These are phyloP conservation scores for Frieseomelitta varia DNA, from an alignment of 1,140 invertebrate genomes.

Conservation along the genomic window DNA sequence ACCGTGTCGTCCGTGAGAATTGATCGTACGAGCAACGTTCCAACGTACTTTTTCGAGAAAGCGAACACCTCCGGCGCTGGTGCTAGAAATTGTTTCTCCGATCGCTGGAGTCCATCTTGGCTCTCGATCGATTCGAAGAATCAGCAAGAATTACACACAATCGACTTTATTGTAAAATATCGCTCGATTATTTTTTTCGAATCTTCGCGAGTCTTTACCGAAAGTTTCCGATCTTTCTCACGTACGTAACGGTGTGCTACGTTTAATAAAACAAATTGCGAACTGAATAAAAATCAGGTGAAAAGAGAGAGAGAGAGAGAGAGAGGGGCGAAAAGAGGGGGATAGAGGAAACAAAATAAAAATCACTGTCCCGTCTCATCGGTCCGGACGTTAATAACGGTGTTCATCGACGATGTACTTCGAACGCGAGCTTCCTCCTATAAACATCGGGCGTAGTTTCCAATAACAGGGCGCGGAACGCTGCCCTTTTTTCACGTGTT, in stretches of 20 bases:
- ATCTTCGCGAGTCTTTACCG: not conserved
- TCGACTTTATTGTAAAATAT: not conserved
- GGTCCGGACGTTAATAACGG: slow-evolving; percentile 35
- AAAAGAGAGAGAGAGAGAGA: too few relatives aligned
- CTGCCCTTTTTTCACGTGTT: slow-evolving; percentile 32
- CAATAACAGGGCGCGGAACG: slow-evolving; percentile 38
- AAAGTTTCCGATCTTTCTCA: not conserved
- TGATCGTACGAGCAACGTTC: not conserved
- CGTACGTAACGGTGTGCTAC: too few relatives aligned
- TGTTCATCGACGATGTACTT: slow-evolving; percentile 32
- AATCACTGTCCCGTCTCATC: slow-evolving; percentile 10
- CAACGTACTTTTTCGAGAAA: not conserved
- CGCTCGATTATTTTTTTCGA: too few relatives aligned
- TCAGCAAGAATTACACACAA: not conserved
- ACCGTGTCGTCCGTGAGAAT: not conserved
- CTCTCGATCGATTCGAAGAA: not conserved
- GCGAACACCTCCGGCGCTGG: not conserved
- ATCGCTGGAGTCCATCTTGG: not conserved
- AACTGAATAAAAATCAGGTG: not conserved
- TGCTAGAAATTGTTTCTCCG: not conserved
- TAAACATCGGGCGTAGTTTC: slow-evolving; percentile 45
- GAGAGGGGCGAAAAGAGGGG: not conserved
- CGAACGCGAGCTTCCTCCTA: slow-evolving; percentile 23
- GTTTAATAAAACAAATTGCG: not conserved
- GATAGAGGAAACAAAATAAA: not conserved